Base-by-base conservation (phyloP, 2,797 vertebrate species). In the Australoheros facetus region DNA sequence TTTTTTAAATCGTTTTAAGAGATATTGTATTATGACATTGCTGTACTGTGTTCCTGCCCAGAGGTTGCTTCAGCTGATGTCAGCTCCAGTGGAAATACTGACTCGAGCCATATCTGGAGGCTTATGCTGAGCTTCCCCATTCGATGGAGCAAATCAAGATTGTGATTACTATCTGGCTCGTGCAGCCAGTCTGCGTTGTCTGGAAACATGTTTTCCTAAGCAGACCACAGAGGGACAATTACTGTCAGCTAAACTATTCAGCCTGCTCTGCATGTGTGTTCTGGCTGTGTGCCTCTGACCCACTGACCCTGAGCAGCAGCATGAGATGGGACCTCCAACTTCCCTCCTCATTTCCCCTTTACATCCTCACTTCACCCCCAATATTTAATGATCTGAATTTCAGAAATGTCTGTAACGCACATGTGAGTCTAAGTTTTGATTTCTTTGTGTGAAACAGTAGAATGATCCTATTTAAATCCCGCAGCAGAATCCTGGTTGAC, bases 161-260 rank as follows among this genome's bases (percentile, higher is more conserved):
- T 73, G 77, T 93, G 92, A 94, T 94, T 90, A 92, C 89, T 93
- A 91, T 93, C 91, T 91, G 90, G 91, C 90, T 88, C 73, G 75
- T 85, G 92, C 92, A 87, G 91, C 90, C 85, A 57, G 84, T 78
- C 88, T 71, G 74, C 83, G 69, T 91, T 88, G 91, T 93, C 90
- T 92, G 91, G 90, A 93, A 92, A 91, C 91, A 91, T 93, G 94
- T 94, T 92, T 95, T 93, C 86, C 90, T 93, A 91, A 91, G 85
- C 89, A 91, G 90, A 86, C 90, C 92, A 80, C 92, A 92, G 92
- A 92, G 89, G 89, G 93, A 92, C 89, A 90, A 93, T 94, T 93
- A 92, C 89, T 92, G 90, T 93, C 92, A 92, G 87, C 91, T 92
- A 87, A 92, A 89, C 88, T 93, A 86, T 92, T 93, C 92, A 88